phyloP scores from a whole-genome alignment of 23 tunicate genomes.

The Styela clava region DNA sequence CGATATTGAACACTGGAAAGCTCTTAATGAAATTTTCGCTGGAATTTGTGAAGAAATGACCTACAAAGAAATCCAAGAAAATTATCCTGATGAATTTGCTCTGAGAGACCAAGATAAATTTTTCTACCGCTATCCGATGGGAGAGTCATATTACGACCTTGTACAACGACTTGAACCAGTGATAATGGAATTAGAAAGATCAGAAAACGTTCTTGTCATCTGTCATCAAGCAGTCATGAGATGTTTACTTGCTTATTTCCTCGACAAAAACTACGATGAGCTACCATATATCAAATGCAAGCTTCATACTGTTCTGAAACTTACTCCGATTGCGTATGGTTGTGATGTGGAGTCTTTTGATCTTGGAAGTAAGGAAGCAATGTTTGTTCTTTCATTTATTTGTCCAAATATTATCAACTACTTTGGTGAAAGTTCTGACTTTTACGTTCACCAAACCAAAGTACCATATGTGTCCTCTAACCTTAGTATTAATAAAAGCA shows the following conservation, averaged over 20 bases:
- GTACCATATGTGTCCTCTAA: no score
- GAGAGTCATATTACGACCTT: constrained; percentile 56
- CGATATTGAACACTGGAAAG: constrained; percentile 84
- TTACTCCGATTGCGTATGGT: constrained; percentile 42
- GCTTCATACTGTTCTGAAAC: constrained; percentile 35
- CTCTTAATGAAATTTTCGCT: constrained; percentile 81
- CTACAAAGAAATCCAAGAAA: constrained; percentile 89
- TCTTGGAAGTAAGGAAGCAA: constrained; percentile 25
- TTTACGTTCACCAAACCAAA: no score
- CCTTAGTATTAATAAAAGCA: no score
- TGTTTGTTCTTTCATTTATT: no score
- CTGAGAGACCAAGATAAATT: constrained; percentile 87
- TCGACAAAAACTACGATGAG: constrained; percentile 24
- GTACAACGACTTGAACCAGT: constrained; percentile 37
- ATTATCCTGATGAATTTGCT: constrained; percentile 90
- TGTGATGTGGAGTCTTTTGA: constrained; percentile 22
- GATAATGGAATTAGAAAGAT: constrained; percentile 40
- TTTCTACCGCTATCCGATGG: constrained; percentile 96
- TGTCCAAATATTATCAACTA: no score
- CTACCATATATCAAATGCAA: constrained; percentile 31
- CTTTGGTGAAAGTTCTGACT: no score
- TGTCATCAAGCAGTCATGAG: constrained; percentile 49
- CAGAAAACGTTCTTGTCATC: constrained; percentile 38
- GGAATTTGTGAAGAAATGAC: constrained; percentile 99
- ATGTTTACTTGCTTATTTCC: constrained; percentile 38